Percentiles rank a stretch among this genome's conserved stretches.
Conservation (phyloP, 2,797 vertebrate species). For the Malurus splendens region DNA sequence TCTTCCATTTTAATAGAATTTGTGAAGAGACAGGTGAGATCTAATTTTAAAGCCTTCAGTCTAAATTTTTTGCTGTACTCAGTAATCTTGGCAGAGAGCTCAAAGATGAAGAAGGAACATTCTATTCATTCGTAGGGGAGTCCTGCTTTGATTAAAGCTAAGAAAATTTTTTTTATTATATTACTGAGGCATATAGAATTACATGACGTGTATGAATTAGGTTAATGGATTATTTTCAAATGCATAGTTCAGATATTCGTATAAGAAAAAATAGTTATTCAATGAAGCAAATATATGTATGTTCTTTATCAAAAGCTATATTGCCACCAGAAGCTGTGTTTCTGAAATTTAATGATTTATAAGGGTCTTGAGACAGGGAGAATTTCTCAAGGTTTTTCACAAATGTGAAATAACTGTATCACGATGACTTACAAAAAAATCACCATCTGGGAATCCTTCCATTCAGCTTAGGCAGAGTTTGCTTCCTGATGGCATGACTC, state of each 20-base stretch:
- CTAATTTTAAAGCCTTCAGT: neutral
- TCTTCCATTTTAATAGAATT: neutral
- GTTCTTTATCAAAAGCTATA: neutral
- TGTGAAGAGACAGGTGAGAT: neutral
- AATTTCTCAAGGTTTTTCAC: neutral
- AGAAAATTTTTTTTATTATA: neutral
- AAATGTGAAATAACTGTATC: neutral
- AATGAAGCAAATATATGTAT: neutral
- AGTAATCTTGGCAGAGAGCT: neutral
- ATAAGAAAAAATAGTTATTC: neutral
- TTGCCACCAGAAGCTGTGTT: neutral
- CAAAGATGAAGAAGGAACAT: neutral
- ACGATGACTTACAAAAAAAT: neutral
- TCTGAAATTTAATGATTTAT: neutral
- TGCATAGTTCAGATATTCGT: neutral
- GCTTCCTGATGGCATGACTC: neutral
- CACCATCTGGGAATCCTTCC: neutral
- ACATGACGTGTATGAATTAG: neutral
- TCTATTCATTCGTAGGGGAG: neutral
- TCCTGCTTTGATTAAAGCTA: neutral
- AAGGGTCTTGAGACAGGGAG: neutral
- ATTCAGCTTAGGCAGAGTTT: neutral
- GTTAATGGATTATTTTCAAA: neutral
- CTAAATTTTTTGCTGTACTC: neutral
- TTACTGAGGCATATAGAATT: neutral